Conservation (phyloP, 2,113 vertebrate species). For the Murina feae region DNA sequence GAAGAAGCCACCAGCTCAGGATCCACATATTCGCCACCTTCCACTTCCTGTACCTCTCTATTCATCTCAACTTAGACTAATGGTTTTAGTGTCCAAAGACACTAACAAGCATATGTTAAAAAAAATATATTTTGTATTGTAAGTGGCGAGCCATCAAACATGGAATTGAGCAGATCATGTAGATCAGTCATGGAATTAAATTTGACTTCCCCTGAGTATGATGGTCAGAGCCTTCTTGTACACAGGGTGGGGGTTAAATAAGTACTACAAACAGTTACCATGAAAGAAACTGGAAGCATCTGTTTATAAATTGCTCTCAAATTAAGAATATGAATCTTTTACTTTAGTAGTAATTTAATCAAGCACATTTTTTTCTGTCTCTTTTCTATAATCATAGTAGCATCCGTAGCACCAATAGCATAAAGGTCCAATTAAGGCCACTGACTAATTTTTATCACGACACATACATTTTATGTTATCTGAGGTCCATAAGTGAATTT, state of each 20-base stretch:
- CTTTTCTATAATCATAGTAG: background rate
- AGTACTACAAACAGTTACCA: background rate
- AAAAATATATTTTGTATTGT: background rate
- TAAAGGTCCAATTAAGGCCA: background rate
- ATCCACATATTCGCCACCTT: background rate
- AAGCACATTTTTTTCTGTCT: background rate
- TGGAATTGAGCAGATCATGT: background rate
- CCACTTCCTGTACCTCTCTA: background rate
- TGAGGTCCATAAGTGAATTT: background rate
- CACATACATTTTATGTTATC: background rate
- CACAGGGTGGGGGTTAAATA: background rate
- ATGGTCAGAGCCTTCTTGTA: background rate
- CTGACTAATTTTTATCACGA: background rate
- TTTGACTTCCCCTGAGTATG: background rate
- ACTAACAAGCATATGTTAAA: background rate
- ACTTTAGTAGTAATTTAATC: background rate
- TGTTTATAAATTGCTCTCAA: background rate
- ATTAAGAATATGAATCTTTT: conserved; percentile 6
- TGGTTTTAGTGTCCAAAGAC: background rate
- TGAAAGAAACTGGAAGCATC: background rate
- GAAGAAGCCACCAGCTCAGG: background rate
- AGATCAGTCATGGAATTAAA: background rate
- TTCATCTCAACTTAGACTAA: background rate
- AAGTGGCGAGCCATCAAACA: background rate
- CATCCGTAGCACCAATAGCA: background rate